Evolutionary conservation across 2,113 vertebrate species (phyloP).

Genomic region (Platysteira castanea): DNA sequence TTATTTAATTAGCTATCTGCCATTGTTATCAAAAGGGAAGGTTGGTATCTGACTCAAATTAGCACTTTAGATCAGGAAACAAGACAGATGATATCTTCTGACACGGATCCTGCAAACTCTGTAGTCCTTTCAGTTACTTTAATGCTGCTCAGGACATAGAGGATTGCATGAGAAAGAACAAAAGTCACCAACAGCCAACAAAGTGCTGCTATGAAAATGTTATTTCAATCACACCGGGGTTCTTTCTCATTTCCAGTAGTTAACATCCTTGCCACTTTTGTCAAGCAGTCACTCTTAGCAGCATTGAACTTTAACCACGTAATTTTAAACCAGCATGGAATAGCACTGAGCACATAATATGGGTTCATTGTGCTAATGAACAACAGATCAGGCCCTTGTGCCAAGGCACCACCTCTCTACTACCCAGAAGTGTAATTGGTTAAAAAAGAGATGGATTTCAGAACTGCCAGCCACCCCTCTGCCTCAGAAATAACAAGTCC

Average conservation of each 20-base stretch:
- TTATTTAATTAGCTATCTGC: slow-evolving; percentile 54
- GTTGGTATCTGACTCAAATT: slow-evolving; percentile 34
- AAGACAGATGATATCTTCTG: neutral
- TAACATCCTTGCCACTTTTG: neutral
- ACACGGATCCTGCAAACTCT: neutral
- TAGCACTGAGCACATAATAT: neutral
- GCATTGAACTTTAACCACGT: neutral
- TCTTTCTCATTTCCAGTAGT: neutral
- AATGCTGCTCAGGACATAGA: neutral
- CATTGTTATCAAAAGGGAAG: neutral
- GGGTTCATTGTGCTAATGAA: neutral
- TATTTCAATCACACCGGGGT: slow-evolving; percentile 4
- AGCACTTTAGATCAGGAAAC: slow-evolving; percentile 30
- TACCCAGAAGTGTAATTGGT: neutral
- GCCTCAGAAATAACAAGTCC: neutral
- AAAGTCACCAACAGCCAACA: neutral
- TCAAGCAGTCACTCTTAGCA: neutral
- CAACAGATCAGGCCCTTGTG: neutral
- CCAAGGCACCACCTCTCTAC: neutral
- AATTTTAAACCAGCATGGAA: neutral
- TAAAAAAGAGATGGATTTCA: neutral
- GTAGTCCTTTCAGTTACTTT: neutral
- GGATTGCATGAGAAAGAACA: neutral
- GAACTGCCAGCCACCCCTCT: neutral
- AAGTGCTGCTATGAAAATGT: slow-evolving; percentile 9